A percentile compares a stretch with the other conserved stretches of the same genome.
These are phyloP conservation scores for Meandrusa payeni DNA, from an alignment of 2,888 invertebrate genomes.

Conservation along the genomic window DNA sequence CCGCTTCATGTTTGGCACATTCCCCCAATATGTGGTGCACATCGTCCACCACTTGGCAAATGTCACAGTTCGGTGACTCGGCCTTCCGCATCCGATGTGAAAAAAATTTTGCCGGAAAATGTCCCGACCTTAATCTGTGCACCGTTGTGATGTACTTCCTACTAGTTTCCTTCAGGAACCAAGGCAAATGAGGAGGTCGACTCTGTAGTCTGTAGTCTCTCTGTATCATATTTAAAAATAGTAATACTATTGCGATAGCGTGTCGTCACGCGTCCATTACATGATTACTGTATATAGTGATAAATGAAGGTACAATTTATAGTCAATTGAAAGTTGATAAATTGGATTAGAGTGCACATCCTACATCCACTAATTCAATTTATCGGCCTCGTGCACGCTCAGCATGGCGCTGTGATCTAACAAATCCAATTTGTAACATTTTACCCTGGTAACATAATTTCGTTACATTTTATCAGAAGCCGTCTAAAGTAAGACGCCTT, in stretches of 20 bases:
- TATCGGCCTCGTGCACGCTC: conserved; percentile 16
- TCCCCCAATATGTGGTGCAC: too few species aligned
- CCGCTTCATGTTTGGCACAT: too few species aligned
- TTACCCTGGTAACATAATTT: conserved; percentile 14
- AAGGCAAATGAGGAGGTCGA: too few species aligned
- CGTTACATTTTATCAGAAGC: conserved; percentile 12
- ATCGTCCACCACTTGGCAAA: too few species aligned
- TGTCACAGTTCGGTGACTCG: too few species aligned
- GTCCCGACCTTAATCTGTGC: too few species aligned
- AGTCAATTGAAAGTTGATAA: conserved; percentile 21
- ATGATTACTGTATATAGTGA: conserved; percentile 11
- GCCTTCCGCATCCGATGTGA: too few species aligned
- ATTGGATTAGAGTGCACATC: conserved; percentile 19
- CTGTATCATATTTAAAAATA: conserved; percentile 17
- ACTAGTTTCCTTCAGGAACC: too few species aligned
- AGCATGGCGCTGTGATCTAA: conserved; percentile 14
- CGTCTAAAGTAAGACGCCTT: too few species aligned
- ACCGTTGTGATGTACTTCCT: too few species aligned
- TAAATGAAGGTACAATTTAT: conserved; percentile 22
- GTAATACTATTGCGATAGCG: conserved; percentile 18
- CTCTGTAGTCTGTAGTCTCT: too few species aligned
- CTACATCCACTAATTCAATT: conserved; percentile 23
- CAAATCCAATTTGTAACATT: conserved; percentile 23
- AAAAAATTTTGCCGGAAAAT: too few species aligned
- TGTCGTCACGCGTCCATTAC: conserved; percentile 15